Evolutionary conservation across 2,797 vertebrate genomes (phyloP).

Genomic region (Orientallactaga sibirica): DNA sequence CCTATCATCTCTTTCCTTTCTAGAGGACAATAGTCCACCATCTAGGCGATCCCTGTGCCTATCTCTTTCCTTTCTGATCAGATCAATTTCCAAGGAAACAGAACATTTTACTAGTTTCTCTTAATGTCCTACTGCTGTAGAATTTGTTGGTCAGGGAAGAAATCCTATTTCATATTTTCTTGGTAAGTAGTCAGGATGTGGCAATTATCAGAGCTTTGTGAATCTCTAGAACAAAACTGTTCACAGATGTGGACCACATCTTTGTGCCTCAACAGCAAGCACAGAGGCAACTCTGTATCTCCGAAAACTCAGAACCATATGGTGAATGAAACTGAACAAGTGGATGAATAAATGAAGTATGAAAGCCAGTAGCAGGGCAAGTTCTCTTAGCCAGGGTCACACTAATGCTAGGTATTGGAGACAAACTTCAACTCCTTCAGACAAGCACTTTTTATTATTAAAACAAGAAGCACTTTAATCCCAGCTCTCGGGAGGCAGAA

Average conservation of each 20-base stretch:
- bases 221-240: background rate
- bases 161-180: constrained; percentile 26
- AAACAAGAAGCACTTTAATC: background rate
- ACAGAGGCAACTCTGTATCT: background rate
- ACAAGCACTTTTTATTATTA: background rate
- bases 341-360: background rate
- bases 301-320: background rate
- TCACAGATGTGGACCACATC: background rate
- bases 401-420: background rate
- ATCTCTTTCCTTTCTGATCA: constrained; percentile 30
- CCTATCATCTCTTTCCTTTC: too few species aligned
- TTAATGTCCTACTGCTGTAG: background rate
- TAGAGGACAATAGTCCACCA: background rate
- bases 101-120: constrained; percentile 16
- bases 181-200: background rate
- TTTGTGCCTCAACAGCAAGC: background rate
- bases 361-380: background rate
- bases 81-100: constrained; percentile 57
- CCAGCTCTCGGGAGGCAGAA: too few species aligned
- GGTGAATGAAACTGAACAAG: background rate
- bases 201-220: background rate
- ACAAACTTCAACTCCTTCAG: background rate
- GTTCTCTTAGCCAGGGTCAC: background rate
- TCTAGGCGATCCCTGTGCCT: background rate
- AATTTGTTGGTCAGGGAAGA: background rate